Percentiles rank a stretch among this genome's conserved stretches.
Conservation (phyloP, 2,797 vertebrate species). For the Coregonus sp. region DNA sequence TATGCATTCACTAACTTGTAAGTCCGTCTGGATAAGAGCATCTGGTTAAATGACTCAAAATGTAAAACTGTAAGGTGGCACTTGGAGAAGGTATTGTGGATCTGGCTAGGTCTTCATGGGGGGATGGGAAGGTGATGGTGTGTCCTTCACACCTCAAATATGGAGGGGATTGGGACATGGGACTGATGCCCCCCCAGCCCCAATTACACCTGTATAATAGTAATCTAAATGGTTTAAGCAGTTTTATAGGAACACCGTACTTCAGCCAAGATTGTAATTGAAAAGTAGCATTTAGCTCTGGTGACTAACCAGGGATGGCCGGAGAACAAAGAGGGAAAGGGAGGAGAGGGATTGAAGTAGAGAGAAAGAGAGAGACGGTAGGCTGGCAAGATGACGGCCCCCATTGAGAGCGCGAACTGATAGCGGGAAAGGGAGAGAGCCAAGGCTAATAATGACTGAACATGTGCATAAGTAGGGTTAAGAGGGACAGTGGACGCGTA, state of each 20-base stretch:
- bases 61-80: no score
- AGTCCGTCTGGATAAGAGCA: no score
- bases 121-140: no score
- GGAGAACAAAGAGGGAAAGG: not conserved
- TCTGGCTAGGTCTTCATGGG: no score
- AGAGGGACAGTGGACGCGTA: slow-evolving; percentile 29
- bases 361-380: not conserved
- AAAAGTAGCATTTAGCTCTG: slow-evolving; percentile 32
- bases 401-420: not conserved
- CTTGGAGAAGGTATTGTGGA: no score
- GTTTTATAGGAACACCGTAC: not conserved
- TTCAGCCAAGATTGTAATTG: slow-evolving; percentile 27
- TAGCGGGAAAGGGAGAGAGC: not conserved
- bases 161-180: no score
- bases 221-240: slow-evolving; percentile 1
- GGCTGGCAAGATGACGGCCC: not conserved
- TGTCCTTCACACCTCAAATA: no score
- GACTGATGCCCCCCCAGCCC: no score
- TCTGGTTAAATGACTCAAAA: no score
- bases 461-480: slow-evolving; percentile 33
- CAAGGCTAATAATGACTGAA: slow-evolving; percentile 45
- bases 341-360: not conserved
- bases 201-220: no score
- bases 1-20: no score
- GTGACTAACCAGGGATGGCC: not conserved